Percentiles rank a stretch among this genome's conserved stretches.
These are phyloP conservation scores for Chamaea fasciata DNA, from an alignment of 2,113 vertebrate species.

Conservation along the genomic window DNA sequence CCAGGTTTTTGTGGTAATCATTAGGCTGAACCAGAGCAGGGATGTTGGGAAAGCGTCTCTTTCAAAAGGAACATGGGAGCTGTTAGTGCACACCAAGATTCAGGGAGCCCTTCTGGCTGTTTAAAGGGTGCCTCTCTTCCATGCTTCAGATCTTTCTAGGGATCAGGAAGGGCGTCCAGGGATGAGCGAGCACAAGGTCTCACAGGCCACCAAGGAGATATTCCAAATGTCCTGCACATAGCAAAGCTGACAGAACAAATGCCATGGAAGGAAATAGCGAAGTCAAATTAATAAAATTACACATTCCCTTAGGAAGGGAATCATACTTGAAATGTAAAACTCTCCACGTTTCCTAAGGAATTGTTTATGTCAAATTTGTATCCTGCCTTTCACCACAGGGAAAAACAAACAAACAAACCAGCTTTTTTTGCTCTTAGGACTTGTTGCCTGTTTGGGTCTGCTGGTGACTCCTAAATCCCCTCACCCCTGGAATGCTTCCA, in stretches of 20 bases:
- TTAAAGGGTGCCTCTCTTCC: neutral
- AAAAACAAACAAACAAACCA: accelerated
- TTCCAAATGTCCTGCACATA: neutral
- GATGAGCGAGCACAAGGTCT: neutral
- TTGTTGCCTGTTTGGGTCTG: neutral
- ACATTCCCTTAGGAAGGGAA: neutral
- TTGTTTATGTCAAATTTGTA: neutral
- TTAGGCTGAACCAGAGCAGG: neutral
- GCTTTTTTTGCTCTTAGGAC: neutral
- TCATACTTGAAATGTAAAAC: neutral
- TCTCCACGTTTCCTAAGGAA: neutral
- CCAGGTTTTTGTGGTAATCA: neutral
- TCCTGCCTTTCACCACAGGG: neutral
- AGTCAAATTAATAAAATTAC: neutral
- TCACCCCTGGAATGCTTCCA: neutral
- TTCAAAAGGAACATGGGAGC: neutral
- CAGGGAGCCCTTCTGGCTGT: neutral
- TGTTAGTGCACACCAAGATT: neutral
- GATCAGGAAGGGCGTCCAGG: neutral
- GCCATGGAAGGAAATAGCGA: neutral
- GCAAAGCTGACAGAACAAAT: neutral
- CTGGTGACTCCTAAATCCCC: neutral
- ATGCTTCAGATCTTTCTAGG: neutral
- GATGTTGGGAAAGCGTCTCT: neutral
- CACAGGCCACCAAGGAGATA: neutral